phyloP scores from a whole-genome alignment of 2,888 invertebrate genomes.

The Ennomos fuscantarius region DNA sequence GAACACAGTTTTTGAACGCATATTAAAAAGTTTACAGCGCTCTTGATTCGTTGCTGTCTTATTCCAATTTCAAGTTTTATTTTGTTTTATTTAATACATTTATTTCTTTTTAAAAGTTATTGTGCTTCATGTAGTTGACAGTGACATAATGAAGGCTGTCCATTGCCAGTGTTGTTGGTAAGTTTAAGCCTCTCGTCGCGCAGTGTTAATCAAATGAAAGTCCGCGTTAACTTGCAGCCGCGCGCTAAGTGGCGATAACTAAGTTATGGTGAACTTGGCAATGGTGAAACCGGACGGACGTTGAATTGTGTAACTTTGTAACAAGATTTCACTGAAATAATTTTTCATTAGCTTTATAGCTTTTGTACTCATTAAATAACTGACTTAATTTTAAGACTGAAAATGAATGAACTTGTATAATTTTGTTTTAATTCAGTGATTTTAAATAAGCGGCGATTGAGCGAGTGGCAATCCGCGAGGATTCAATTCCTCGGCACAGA shows the following conservation, averaged over 20 bases:
- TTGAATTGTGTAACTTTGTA: slow-evolving; percentile 20
- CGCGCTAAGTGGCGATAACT: slow-evolving; percentile 49
- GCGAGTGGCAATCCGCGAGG: background rate
- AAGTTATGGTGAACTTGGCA: slow-evolving; percentile 57
- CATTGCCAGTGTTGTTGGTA: slow-evolving; percentile 31
- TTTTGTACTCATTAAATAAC: background rate
- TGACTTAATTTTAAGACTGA: no score
- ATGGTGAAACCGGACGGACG: slow-evolving; percentile 43
- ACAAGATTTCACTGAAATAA: slow-evolving; percentile 21
- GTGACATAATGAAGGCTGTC: slow-evolving; percentile 43
- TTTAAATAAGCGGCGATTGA: background rate
- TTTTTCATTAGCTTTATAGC: background rate
- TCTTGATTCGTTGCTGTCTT: background rate
- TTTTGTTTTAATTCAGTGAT: no score
- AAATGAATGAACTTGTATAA: no score
- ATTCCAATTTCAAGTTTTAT: slow-evolving; percentile 7
- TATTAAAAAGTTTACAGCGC: slow-evolving; percentile 29
- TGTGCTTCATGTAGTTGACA: slow-evolving; percentile 31
- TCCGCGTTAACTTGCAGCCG: slow-evolving; percentile 42
- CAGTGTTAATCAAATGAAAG: slow-evolving; percentile 57
- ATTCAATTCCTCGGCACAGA: slow-evolving; percentile 15
- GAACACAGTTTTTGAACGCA: slow-evolving; percentile 44
- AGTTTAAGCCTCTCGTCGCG: slow-evolving; percentile 24
- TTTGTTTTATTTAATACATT: slow-evolving; percentile 1
- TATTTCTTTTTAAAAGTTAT: slow-evolving; percentile 12